Evolutionary conservation across 2,797 vertebrate genomes (phyloP), one percentile per base, ranked within the genome.

Genomic region (Tamandua tetradactyla): DNA sequence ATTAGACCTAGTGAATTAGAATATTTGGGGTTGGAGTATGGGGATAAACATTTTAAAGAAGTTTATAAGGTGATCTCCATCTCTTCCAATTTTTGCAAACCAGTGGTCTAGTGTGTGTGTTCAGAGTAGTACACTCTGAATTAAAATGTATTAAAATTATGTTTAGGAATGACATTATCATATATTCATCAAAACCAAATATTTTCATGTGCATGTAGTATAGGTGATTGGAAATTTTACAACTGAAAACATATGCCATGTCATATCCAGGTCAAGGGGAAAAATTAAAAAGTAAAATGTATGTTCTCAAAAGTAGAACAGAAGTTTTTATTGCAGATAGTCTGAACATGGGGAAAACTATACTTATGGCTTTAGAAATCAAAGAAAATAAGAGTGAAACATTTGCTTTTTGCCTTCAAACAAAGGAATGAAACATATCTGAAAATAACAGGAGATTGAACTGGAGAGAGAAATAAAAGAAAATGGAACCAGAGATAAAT

Each of bases 371-470:
- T 52, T 94, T 15, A 64, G 11, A 78, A 69, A 49, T 92, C 17
- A 52, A 55, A 68, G 23, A 72, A 93, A 92, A 75, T 44, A 89
- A 84, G 35, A 82, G 12, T 79, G 32, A 83, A 89, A 68, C 55
- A 52, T 10, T 23, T 47, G n/a, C 69, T 69, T 86, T 42, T 64
- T 83, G 7, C 30, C 74, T 81, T 86, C 23, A 35, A 47, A 74
- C 17, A 23, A 3, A 85, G 81, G 30, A 91, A 52, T 61, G 18
- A 82, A 93, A n/a, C 12, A 3, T 22, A 71, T 40, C 37, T 89
- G 75, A 80, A 27, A 93, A 80, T 5, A 88, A 2, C 37, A 64
- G 44, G 62, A 89, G 55, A 79, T 13, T 82, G 32, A 81, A 61
- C 52, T 61, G 42, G 8, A 40, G 59, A 27, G 22, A 83, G 32